Evolutionary conservation across 2,888 invertebrate genomes (phyloP).

Genomic region (Drosophila nigritarsus): DNA sequence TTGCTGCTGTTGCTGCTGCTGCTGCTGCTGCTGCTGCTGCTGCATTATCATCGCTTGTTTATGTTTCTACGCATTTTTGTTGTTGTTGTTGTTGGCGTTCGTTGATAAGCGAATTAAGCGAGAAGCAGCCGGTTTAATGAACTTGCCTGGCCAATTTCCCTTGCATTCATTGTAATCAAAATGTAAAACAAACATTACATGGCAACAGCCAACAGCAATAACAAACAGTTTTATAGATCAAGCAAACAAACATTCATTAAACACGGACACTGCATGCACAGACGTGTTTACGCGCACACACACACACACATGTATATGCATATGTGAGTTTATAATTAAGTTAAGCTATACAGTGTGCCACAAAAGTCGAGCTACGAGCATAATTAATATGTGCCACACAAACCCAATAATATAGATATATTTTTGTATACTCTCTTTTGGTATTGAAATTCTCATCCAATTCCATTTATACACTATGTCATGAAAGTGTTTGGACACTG

Average conservation of each 20-base stretch:
- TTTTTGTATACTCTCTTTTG: background rate
- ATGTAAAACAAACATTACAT: constrained; percentile 39
- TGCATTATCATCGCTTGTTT: constrained; percentile 50
- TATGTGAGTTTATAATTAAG: background rate
- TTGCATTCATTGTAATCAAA: constrained; percentile 47
- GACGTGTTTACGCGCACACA: background rate
- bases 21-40: no score
- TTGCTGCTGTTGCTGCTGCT: no score
- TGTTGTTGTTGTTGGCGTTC: background rate
- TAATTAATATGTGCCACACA: background rate
- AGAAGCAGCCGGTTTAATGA: constrained; percentile 66
- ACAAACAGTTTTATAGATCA: constrained; percentile 34
- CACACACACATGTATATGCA: background rate
- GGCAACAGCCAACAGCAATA: constrained; percentile 32
- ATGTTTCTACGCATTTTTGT: constrained; percentile 45
- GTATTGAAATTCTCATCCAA: background rate
- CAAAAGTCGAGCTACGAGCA: background rate
- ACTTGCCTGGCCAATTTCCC: constrained; percentile 73
- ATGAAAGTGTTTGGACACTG: background rate
- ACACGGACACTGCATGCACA: constrained; percentile 12
- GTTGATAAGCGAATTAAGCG: constrained; percentile 38
- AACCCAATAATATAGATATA: background rate
- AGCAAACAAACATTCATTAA: constrained; percentile 11
- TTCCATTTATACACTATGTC: background rate
- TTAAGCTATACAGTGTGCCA: background rate